Evolutionary conservation across 2,888 invertebrate genomes (phyloP).

Genomic region (Diogma glabrata): DNA sequence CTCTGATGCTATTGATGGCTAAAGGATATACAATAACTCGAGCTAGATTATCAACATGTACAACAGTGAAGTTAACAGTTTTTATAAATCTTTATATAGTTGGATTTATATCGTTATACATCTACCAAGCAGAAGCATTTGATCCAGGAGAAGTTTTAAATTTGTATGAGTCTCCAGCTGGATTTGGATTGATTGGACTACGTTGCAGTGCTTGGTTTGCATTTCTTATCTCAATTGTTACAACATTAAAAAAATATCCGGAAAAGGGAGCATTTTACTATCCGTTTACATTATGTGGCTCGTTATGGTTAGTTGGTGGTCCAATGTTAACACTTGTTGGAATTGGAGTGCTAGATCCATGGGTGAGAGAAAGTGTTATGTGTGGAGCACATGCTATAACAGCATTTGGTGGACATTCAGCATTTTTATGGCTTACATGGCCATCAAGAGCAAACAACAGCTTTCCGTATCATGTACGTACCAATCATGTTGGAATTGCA

Average conservation of each 20-base stretch:
- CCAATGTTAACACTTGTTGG: conserved; percentile 68
- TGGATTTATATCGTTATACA: conserved; percentile 61
- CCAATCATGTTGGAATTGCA: conserved; percentile 61
- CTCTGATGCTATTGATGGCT: conserved; percentile 68
- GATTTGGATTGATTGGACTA: conserved; percentile 66
- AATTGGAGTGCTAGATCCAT: conserved; percentile 67
- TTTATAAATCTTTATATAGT: conserved; percentile 69
- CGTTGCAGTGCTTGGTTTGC: conserved; percentile 72
- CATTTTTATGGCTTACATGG: conserved; percentile 67
- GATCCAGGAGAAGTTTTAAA: conserved; percentile 87
- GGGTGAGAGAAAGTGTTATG: conserved; percentile 66
- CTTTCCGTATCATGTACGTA: conserved; percentile 83
- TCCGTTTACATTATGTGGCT: conserved; percentile 70
- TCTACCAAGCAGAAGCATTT: conserved; percentile 72
- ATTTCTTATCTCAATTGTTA: conserved; percentile 48
- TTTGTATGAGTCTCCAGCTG: conserved; percentile 82
- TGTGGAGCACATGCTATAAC: conserved; percentile 54
- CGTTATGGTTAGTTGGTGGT: conserved; percentile 77
- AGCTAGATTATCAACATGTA: conserved; percentile 59
- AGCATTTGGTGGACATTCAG: conserved; percentile 52
- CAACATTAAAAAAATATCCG: conserved; percentile 69
- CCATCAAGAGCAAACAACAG: conserved; percentile 79
- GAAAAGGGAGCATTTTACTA: conserved; percentile 74
- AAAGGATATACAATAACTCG: conserved; percentile 88
- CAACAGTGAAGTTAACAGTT: conserved; percentile 62